Evolutionary conservation across 2,113 vertebrate genomes (phyloP).

Genomic region (Lontra canadensis): DNA sequence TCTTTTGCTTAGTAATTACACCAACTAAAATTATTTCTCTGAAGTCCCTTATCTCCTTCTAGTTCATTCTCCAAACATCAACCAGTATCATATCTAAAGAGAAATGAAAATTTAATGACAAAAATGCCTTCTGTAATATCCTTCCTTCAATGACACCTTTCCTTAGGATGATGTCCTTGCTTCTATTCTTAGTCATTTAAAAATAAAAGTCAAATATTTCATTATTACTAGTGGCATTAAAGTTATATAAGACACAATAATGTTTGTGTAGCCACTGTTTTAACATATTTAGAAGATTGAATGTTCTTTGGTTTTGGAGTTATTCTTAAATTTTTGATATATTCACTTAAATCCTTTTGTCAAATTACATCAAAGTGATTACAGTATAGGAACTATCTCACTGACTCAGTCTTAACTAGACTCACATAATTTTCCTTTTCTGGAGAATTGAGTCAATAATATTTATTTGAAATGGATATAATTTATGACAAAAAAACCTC

Average conservation of each 20-base stretch:
- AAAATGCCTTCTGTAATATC: background rate
- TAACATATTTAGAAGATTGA: background rate
- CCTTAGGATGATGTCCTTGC: background rate
- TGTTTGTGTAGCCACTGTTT: background rate
- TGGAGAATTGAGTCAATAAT: slow-evolving; percentile 2
- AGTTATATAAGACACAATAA: background rate
- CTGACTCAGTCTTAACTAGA: background rate
- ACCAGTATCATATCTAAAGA: background rate
- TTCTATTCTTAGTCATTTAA: slow-evolving; percentile 22
- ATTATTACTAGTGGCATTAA: background rate
- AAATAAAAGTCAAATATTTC: slow-evolving; percentile 32
- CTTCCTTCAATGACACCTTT: background rate
- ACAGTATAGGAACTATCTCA: background rate
- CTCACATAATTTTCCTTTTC: background rate
- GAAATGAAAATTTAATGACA: slow-evolving; percentile 31
- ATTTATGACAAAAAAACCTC: background rate
- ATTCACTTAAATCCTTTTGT: background rate
- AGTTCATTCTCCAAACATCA: background rate
- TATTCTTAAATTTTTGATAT: background rate
- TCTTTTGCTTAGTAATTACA: background rate
- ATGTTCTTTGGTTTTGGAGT: background rate
- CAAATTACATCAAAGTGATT: background rate
- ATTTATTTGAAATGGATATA: background rate
- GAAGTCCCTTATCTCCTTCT: background rate
- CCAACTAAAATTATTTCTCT: background rate